These are phyloP conservation scores for Atrichornis clamosus DNA, from an alignment of 2,113 vertebrate species.

Conservation along the genomic window DNA sequence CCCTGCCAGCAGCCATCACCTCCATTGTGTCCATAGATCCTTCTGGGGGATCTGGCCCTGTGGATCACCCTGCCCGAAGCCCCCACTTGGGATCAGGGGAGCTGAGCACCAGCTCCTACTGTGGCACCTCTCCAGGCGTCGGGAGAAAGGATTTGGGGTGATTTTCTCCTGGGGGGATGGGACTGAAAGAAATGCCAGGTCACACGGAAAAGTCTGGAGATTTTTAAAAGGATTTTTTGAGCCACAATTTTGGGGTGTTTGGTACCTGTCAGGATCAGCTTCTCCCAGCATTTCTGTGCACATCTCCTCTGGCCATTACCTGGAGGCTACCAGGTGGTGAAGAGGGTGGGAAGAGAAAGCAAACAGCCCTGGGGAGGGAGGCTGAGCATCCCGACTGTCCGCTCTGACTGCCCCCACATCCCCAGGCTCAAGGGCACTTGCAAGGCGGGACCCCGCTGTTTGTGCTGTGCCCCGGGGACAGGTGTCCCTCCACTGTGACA, in stretches of 20 bases:
- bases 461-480: fast-evolving
- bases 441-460: not conserved
- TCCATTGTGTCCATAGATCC: not conserved
- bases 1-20: not conserved
- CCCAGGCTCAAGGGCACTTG: not conserved
- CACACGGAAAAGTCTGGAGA: not conserved
- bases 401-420: not conserved
- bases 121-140: fast-evolving
- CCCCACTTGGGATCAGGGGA: not conserved
- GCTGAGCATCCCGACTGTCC: not conserved
- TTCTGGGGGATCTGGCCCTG: fast-evolving
- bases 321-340: fast-evolving
- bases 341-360: not conserved
- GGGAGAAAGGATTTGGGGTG: not conserved
- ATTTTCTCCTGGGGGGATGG: not conserved
- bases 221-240: not conserved
- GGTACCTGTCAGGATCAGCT: not conserved
- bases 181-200: not conserved
- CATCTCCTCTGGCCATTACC: fast-evolving
- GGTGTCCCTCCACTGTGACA: not conserved
- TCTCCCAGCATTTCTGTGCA: not conserved
- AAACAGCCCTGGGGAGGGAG: not conserved
- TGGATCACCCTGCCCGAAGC: not conserved
- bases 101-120: not conserved
- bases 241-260: not conserved